Evolutionary conservation across 1,140 invertebrate genomes (phyloP), one percentile per base, ranked within the genome.

Genomic region (Chelonus insularis): DNA sequence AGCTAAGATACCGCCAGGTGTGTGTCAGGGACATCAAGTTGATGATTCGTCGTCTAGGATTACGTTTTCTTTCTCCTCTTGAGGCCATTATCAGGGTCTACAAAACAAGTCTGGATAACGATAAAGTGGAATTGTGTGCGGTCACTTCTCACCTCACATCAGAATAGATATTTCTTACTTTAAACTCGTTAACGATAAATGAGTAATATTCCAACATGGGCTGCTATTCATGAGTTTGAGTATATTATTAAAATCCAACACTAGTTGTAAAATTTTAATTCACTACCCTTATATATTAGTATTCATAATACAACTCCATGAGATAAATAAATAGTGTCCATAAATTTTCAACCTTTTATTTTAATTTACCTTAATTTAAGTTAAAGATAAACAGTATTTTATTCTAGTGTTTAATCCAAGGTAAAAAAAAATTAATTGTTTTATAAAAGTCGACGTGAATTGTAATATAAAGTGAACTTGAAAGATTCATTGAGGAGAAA

Each of bases 1-100:
- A 79, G 75, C 34, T 12, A 72, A 67, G 57, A 58, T 67, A 71
- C 76, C 76, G 74, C 76, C 75, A 75, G 74, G 70, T 79, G 73
- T 70, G 71, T 66, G 57, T 59, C 58, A 48, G 16, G 68, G 70
- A 75, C 75, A 78, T 77, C 73, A 76, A 70, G 68, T 65, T 50
- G 45, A 34, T 66, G 70, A 72, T 60, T 39, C 43, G 14, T 67
- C 66, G 75, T 76, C 70, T 79, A 77, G 70, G 63, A 72, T 77
- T 77, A 77, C 75, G 64, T 68, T 75, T 71, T 66, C 67, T 68
- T 71, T 66, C 60, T 68, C 66, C 29, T 23, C 9, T 48, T 50
- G 29, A 37, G 45, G 39, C 34, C 58, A 60, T 60, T 60, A 60
- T 64, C 62, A 56, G 37, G 50, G 37, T 36, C 32, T 12, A 14